phyloP scores from a whole-genome alignment of 2,113 vertebrate genomes.

The Pteropus alecto region DNA sequence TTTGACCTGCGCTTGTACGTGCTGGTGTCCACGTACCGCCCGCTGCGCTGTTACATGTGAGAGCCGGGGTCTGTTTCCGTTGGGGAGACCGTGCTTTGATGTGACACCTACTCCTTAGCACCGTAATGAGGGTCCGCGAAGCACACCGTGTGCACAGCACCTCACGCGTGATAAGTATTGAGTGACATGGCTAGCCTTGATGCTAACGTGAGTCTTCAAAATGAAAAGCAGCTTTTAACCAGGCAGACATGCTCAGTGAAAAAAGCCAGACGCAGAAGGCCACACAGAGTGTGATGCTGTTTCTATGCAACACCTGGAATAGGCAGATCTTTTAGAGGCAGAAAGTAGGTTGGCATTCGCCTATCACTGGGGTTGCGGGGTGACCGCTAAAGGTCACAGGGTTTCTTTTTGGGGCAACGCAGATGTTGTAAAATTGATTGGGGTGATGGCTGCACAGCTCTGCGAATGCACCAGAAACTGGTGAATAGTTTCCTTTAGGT shows the following conservation, averaged over 20 bases:
- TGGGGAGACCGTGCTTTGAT: background rate
- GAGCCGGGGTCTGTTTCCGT: background rate
- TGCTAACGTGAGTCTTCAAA: background rate
- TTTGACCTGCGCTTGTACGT: slow-evolving; percentile 98
- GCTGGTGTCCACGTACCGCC: slow-evolving; percentile 95
- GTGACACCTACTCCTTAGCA: accelerated
- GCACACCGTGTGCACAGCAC: accelerated
- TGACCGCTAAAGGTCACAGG: accelerated
- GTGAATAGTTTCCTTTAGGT: accelerated
- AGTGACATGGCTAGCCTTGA: too few species aligned
- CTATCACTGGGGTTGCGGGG: background rate
- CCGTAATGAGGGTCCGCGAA: accelerated
- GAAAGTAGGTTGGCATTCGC: background rate
- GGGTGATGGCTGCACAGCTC: accelerated
- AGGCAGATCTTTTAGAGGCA: background rate
- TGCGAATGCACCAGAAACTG: accelerated
- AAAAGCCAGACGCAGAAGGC: background rate
- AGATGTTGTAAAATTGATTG: accelerated
- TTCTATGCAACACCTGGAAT: accelerated
- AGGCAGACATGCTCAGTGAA: background rate
- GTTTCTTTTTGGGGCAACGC: background rate
- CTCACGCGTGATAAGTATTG: accelerated
- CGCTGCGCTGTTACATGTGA: slow-evolving; percentile 98
- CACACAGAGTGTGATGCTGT: accelerated
- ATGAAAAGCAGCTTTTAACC: background rate